phyloP scores from a whole-genome alignment of 2,113 vertebrate genomes.

The Podocnemis expansa region DNA sequence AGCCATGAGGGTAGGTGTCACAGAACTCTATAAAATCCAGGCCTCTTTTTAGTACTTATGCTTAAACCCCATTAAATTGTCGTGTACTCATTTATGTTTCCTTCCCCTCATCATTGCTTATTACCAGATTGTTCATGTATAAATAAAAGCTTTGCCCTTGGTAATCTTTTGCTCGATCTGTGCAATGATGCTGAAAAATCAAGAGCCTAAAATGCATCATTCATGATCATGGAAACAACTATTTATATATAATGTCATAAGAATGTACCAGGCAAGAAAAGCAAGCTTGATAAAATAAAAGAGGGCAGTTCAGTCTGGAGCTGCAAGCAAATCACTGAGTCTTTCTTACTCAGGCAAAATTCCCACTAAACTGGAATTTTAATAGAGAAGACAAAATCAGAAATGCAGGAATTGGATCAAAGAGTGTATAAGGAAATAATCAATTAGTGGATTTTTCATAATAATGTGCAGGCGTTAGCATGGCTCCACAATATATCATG shows the following conservation, averaged over 20 bases:
- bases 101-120: not conserved
- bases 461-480: rapidly evolving
- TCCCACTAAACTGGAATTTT: not conserved
- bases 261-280: not conserved
- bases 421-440: rapidly evolving
- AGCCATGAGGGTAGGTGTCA: not conserved
- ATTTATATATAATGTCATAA: not conserved
- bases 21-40: not conserved
- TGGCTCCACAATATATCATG: not conserved
- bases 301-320: not conserved
- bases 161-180: not conserved
- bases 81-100: not conserved
- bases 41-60: not conserved
- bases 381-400: not conserved
- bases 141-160: not conserved
- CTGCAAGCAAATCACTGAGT: not conserved
- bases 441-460: not conserved
- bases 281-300: not conserved
- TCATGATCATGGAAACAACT: not conserved
- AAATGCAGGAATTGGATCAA: rapidly evolving
- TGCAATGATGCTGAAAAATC: not conserved
- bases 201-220: not conserved
- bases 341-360: not conserved
- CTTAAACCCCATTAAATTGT: not conserved
- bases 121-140: not conserved